Evolutionary conservation across 2,113 vertebrate genomes (phyloP), one percentile per base, ranked within the genome.

Genomic region (Odocoileus virginianus): DNA sequence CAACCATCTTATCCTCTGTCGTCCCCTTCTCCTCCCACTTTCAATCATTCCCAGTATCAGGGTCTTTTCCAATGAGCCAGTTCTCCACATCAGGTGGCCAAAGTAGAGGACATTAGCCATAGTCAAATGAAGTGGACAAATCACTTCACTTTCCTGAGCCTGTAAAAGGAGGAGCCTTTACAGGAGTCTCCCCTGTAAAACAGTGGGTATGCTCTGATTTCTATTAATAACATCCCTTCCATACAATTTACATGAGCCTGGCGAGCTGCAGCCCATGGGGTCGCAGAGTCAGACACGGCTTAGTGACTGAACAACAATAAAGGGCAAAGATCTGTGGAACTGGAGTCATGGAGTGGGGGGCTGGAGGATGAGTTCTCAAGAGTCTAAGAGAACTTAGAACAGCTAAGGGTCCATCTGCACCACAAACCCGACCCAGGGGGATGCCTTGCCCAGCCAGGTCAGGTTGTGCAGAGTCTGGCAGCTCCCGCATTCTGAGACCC

Each of bases 361-460:
- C 57, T 83, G 36, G 58, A 83, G 78, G 61, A 83, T 52, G 27
- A 36, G 23, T 40, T 17, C 60, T 85, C 14, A 36, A 87, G 91
- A 97, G 88, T 82, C 60, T 71, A 86, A 52, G 91, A 95, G 79
- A 89, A 94, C 54, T 40, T 55, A 71, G 82, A 97, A 86, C 23
- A 54, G 58, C 89, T 61, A 47, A 74, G 76, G 47, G 55, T 47
- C 89, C 78, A 83, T 86, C 64, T 93, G 96, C 74, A 90, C 85
- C 36, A 33, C 47, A 86, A 85, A 93, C 85, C 58, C 33, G 60
- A 45, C 55, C 43, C 43, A 33, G 93, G 67, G 61, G 82, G 43
- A 33, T 78, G 45, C 61, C 54, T 28, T 83, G 78, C 36, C 45
- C 19, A 28, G 76, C 86, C 45, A 15, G 25, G 28, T 64, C 89